Evolutionary conservation across 2,888 invertebrate species (phyloP).

Genomic region (Mythimna pallens): DNA sequence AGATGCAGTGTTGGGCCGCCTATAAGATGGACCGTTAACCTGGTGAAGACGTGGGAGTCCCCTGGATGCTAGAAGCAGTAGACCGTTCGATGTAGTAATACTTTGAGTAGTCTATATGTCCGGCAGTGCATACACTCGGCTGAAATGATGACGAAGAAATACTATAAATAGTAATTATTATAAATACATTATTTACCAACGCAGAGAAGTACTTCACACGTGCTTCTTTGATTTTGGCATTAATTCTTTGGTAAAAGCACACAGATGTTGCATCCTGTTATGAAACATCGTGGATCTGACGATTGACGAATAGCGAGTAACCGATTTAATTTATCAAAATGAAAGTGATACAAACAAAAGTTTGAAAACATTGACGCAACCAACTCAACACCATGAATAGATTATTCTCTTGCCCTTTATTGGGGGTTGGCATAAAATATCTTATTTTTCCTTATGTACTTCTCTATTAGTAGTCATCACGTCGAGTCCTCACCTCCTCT

Average conservation of each 20-base stretch:
- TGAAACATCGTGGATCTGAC: background rate
- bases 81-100: background rate
- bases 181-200: conserved; percentile 11
- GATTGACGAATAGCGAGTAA: background rate
- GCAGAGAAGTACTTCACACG: conserved; percentile 6
- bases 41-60: background rate
- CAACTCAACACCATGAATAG: background rate
- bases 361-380: background rate
- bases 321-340: background rate
- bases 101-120: background rate
- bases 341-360: too few relatives aligned
- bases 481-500: background rate
- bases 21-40: background rate
- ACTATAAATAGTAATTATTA: background rate
- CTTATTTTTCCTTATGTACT: background rate
- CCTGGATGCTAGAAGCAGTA: background rate
- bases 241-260: conserved; percentile 22
- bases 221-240: conserved; percentile 25
- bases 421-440: background rate
- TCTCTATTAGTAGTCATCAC: background rate
- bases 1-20: background rate
- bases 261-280: conserved; percentile 25
- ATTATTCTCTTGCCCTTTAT: background rate
- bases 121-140: background rate
- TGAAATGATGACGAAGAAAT: background rate